Evolutionary conservation across 1,140 invertebrate species (phyloP), one percentile per base, ranked within the genome.

Genomic region (Calliopsis andreniformis): DNA sequence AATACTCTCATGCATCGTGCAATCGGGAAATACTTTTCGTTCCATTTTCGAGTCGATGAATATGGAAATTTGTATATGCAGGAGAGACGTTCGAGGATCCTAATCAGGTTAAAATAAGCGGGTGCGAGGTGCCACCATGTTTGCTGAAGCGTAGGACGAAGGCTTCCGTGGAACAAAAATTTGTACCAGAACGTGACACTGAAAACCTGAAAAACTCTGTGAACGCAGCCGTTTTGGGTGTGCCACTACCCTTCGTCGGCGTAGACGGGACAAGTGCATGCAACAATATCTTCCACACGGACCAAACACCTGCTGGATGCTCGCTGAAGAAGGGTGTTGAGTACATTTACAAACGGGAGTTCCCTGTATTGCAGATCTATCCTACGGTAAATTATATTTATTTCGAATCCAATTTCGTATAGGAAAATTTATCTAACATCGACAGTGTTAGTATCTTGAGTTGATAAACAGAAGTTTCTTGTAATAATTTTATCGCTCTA

Each of bases 191-290:
- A 3, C 84, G 87, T 6, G 92, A 94, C 63, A 84, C 93, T 18
- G 77, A 88, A 16, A 88, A 78, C 0, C 47, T 95, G 43, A 91
- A 55, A 3, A 94, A 93, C n/a, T 87, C 90, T 6, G 95, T 96
- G 2, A 87, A 87, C 71, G 96, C 95, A 0, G 89, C 92, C 1
- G 92, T 96, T 18, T 81, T 93, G 7, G 93, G 93, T 0, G 85
- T 96, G 5, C 90, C 93, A 0, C 85, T 97, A 64, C 96, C 96
- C 0, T 96, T 96, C 86, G 89, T 96, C 8, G 96, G 96, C 35
- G 95, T 96, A 1, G 95, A 96, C 80, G 94, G 94, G n/a, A 93
- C 92, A 4, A 92, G 93, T 47, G 94, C 95, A 3, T 96, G 96
- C 82, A 89, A 92, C 51, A 94, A 94, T 72, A 91, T 96, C 39